Evolutionary conservation across 2,113 vertebrate species (phyloP).

Genomic region (Rafetus swinhoei): DNA sequence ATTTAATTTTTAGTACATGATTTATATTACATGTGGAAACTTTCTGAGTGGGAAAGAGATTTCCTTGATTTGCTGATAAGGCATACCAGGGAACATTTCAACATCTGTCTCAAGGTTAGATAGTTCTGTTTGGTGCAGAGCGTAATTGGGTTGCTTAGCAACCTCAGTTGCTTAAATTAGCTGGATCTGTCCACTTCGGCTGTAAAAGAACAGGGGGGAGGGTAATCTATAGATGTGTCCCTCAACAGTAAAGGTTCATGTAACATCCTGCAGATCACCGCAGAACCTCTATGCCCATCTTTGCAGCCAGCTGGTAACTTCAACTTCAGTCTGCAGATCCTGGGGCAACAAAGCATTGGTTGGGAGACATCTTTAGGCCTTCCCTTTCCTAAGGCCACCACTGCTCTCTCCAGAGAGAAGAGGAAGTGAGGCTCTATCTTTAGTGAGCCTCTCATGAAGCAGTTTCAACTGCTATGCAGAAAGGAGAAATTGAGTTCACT

Average conservation of each 20-base stretch:
- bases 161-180: conserved; percentile 23
- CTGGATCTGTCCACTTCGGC: neutral
- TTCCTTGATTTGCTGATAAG: neutral
- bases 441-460: neutral
- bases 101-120: conserved; percentile 9
- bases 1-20: neutral
- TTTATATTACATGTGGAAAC: neutral
- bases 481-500: neutral
- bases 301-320: neutral
- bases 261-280: neutral
- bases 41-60: neutral
- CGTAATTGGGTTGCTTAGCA: conserved; percentile 28
- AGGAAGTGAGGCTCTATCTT: neutral
- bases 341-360: neutral
- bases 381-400: neutral
- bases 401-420: neutral
- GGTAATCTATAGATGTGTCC: neutral
- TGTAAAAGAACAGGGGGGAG: neutral
- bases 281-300: neutral
- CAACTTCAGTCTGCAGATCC: neutral
- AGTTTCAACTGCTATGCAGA: neutral
- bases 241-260: neutral
- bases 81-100: neutral
- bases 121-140: neutral
- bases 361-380: neutral